These are phyloP conservation scores for Cephalopholis sonnerati DNA, from an alignment of 2,113 vertebrate genomes.

Conservation along the genomic window DNA sequence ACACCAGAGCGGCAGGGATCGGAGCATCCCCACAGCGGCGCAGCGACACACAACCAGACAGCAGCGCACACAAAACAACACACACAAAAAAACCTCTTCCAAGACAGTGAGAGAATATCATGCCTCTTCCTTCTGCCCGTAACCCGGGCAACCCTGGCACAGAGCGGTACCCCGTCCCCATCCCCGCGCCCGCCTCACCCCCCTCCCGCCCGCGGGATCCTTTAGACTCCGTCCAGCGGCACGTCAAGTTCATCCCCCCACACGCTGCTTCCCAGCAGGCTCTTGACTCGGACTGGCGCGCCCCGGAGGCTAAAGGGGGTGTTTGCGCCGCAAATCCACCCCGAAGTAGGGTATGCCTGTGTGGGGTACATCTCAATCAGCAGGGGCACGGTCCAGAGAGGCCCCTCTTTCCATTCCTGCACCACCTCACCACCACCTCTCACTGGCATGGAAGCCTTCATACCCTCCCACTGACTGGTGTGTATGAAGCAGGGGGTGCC, in stretches of 20 bases:
- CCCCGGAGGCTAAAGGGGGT: slow-evolving; percentile 77
- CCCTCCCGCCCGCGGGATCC: slow-evolving; percentile 49
- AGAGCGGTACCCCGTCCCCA: slow-evolving; percentile 67
- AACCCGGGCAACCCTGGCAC: slow-evolving; percentile 89
- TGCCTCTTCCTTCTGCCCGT: slow-evolving; percentile 81
- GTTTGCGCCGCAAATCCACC: slow-evolving; percentile 60
- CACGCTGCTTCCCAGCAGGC: slow-evolving; percentile 85
- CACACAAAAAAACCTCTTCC: slow-evolving; percentile 47
- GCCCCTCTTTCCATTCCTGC: slow-evolving; percentile 64
- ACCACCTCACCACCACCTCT: slow-evolving; percentile 62
- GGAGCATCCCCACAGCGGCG: slow-evolving; percentile 67
- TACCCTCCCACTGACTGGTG: slow-evolving; percentile 63
- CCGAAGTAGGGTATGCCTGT: slow-evolving; percentile 74
- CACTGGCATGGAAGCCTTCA: slow-evolving; percentile 64
- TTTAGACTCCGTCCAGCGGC: slow-evolving; percentile 88
- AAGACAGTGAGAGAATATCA: slow-evolving; percentile 71
- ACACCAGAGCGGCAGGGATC: slow-evolving; percentile 74
- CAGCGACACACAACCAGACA: slow-evolving; percentile 70
- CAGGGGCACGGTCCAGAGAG: slow-evolving; percentile 80
- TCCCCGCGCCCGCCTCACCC: slow-evolving; percentile 54
- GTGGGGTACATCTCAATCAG: slow-evolving; percentile 95
- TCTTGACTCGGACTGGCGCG: slow-evolving; percentile 82
- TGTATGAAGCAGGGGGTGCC: slow-evolving; percentile 49
- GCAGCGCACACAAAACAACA: slow-evolving; percentile 54
- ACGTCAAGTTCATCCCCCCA: slow-evolving; percentile 83